phyloP scores from a whole-genome alignment of 2,113 vertebrate genomes.

The Pelobates fuscus region DNA sequence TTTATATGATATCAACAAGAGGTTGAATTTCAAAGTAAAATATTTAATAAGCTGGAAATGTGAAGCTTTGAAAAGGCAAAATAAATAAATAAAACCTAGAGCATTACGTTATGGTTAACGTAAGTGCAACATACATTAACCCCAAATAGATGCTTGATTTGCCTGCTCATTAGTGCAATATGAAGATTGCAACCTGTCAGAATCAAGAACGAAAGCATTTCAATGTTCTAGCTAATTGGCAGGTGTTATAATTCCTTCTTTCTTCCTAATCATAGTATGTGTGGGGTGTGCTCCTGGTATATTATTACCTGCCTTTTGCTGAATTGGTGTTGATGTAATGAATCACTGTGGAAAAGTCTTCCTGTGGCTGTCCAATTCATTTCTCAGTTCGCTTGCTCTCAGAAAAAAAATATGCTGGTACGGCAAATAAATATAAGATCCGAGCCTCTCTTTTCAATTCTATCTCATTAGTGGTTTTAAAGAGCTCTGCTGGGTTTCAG shows the following conservation, averaged over 20 bases:
- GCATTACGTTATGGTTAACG: no score
- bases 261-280: background rate
- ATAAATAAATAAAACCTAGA: no score
- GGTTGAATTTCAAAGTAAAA: no score
- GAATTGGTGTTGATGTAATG: background rate
- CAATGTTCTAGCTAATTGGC: background rate
- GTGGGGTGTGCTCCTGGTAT: background rate
- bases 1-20: no score
- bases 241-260: background rate
- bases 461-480: slow-evolving; percentile 4
- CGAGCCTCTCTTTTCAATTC: background rate
- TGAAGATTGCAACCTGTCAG: no score
- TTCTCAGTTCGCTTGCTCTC: background rate
- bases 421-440: background rate
- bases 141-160: no score
- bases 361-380: background rate
- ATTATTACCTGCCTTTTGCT: background rate
- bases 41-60: no score
- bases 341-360: background rate
- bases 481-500: background rate
- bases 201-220: background rate
- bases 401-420: background rate
- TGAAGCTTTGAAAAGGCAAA: no score
- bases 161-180: no score
- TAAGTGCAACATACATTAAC: no score